phyloP scores from a whole-genome alignment of 2,113 vertebrate genomes.

The Rhombomys opimus region DNA sequence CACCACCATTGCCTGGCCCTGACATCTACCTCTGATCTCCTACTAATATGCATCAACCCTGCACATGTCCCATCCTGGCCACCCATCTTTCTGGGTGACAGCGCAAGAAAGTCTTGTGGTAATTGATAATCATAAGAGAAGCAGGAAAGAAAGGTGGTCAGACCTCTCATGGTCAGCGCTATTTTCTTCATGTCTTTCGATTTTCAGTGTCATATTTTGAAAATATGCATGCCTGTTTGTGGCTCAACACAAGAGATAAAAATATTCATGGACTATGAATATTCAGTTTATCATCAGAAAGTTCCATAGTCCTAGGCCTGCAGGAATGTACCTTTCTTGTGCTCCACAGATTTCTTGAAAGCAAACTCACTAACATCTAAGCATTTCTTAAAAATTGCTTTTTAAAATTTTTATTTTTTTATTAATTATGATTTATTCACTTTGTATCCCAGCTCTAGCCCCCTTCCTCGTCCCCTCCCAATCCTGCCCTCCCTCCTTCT shows the following conservation, averaged over 20 bases:
- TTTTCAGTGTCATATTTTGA: background rate
- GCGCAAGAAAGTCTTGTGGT: background rate
- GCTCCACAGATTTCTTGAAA: background rate
- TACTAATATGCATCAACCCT: background rate
- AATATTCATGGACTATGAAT: background rate
- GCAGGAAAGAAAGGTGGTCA: background rate
- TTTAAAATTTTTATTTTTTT: background rate
- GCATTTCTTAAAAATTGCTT: background rate
- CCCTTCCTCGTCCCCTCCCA: too few species aligned
- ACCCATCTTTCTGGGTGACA: background rate
- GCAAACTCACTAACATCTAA: background rate
- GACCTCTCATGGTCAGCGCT: background rate
- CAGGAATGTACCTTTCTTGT: slow-evolving; percentile 7
- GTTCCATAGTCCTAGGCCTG: background rate
- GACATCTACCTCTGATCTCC: background rate
- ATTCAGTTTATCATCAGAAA: background rate
- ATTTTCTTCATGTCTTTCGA: background rate
- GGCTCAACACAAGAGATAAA: background rate
- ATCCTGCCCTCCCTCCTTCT: too few species aligned
- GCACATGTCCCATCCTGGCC: background rate
- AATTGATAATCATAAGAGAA: background rate
- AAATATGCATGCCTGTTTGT: background rate
- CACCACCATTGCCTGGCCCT: background rate
- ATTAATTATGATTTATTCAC: too few species aligned
- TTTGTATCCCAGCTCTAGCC: too few species aligned